These are phyloP conservation scores for Amphiprion percula DNA, from an alignment of 2,113 vertebrate genomes.

Conservation along the genomic window DNA sequence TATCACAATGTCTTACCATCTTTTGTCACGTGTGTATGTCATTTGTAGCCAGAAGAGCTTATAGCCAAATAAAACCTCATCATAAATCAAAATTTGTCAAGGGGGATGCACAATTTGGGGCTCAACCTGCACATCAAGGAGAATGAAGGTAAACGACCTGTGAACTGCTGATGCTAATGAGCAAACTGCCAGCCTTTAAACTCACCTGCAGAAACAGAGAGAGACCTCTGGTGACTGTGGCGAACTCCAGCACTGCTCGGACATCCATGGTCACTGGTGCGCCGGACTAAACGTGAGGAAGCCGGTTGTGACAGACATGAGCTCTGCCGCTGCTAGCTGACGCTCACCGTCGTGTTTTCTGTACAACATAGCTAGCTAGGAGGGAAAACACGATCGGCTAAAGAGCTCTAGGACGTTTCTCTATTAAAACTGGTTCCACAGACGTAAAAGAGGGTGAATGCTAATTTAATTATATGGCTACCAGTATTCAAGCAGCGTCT, in stretches of 20 bases:
- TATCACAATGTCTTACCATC: too few species aligned
- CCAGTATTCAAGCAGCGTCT: not conserved
- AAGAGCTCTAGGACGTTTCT: fast-evolving
- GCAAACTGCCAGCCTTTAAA: not conserved
- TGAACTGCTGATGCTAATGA: not conserved
- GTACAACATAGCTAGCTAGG: not conserved
- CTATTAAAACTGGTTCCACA: not conserved
- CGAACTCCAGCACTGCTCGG: slow-evolving; percentile 86
- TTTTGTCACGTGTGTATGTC: too few species aligned
- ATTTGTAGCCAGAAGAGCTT: too few species aligned
- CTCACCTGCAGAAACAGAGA: slow-evolving; percentile 91
- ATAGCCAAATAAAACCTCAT: too few species aligned
- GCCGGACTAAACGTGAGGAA: slow-evolving; percentile 8
- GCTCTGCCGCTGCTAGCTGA: slow-evolving; percentile 49
- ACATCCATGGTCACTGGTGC: slow-evolving; percentile 77
- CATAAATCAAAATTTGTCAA: too few species aligned
- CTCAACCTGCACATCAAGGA: not conserved
- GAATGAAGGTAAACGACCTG: not conserved
- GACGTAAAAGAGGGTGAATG: not conserved
- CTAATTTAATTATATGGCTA: not conserved
- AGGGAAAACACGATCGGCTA: not conserved
- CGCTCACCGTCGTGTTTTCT: slow-evolving; percentile 16
- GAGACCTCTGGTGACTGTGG: slow-evolving; percentile 85
- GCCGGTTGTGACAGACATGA: slow-evolving; percentile 48
- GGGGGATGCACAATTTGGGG: too few species aligned